Conservation (phyloP, 2,113 vertebrate genomes). For the Crotalus tigris region DNA sequence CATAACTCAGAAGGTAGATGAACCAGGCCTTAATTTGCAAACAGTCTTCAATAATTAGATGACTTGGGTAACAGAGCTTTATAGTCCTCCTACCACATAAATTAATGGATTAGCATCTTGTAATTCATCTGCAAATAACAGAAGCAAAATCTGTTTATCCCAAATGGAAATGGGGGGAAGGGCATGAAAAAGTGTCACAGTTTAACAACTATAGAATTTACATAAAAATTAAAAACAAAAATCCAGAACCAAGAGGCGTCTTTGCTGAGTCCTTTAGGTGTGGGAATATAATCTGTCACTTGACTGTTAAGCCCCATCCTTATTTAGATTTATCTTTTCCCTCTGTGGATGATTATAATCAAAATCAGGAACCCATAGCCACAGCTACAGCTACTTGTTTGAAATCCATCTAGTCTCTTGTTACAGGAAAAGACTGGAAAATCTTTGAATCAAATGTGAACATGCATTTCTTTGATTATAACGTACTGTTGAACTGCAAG, state of each 20-base stretch:
- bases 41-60: background rate
- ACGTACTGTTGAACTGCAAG: background rate
- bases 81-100: background rate
- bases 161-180: background rate
- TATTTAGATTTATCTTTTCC: background rate
- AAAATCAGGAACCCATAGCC: background rate
- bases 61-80: background rate
- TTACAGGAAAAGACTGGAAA: background rate
- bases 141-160: background rate
- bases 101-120: conserved; percentile 6
- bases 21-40: background rate
- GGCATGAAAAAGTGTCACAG: background rate
- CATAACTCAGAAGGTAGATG: too few relatives aligned
- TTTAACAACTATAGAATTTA: background rate
- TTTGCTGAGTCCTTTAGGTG: background rate
- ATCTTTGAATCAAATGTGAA: background rate
- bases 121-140: background rate
- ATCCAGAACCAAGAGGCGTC: background rate
- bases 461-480: background rate
- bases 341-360: background rate
- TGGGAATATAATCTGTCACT: background rate
- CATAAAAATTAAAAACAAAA: background rate
- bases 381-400: background rate
- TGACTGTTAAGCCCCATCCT: background rate
- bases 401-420: background rate